Conservation (phyloP, 2,797 vertebrate genomes). For the Acropternis orthonyx region DNA sequence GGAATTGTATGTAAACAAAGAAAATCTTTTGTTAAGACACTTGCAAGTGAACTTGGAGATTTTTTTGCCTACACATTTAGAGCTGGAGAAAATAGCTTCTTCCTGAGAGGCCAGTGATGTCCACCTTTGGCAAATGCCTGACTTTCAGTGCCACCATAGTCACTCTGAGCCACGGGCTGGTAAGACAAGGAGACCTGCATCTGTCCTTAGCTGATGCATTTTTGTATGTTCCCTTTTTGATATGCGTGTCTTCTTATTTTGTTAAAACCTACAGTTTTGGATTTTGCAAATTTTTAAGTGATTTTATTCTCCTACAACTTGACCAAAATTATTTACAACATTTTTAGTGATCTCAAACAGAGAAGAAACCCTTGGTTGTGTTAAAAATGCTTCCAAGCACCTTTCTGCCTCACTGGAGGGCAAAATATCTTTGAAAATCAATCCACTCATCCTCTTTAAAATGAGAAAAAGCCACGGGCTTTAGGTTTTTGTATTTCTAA, state of each 20-base stretch:
- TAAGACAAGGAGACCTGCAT: constrained; percentile 91
- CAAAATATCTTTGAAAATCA: not conserved
- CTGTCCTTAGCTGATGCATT: constrained; percentile 89
- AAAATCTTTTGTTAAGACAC: not conserved
- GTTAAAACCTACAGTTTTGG: not conserved
- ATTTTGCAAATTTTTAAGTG: not conserved
- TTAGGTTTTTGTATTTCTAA: not conserved
- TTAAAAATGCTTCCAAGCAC: not conserved
- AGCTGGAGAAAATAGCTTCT: constrained; percentile 83
- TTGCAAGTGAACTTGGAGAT: not conserved
- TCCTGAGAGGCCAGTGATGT: constrained; percentile 92
- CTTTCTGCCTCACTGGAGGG: not conserved
- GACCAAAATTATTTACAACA: not conserved
- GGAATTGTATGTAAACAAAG: not conserved
- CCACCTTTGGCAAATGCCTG: constrained; percentile 91
- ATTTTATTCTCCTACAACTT: not conserved
- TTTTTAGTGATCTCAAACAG: not conserved
- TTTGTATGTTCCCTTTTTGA: constrained; percentile 42
- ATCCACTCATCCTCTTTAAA: not conserved
- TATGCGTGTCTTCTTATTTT: not conserved
- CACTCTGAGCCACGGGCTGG: constrained; percentile 91
- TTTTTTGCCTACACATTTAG: not conserved
- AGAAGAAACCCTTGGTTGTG: not conserved
- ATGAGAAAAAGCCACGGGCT: fast-evolving
- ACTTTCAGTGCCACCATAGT: constrained; percentile 94